phyloP scores from a whole-genome alignment of 2,113 vertebrate species.

The Periophthalmus modestus region DNA sequence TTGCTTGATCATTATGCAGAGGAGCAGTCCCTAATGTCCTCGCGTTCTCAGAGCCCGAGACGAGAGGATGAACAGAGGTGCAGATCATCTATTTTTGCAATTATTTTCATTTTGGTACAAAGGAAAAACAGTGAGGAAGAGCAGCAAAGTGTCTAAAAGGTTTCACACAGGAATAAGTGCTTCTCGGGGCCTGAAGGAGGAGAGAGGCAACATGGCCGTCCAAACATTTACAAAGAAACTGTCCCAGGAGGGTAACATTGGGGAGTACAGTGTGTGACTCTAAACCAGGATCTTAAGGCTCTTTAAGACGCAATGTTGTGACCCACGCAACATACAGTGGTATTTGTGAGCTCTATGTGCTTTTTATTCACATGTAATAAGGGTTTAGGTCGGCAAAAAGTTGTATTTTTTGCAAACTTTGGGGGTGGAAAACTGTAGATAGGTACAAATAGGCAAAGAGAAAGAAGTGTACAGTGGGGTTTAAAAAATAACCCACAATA shows the following conservation, averaged over 20 bases:
- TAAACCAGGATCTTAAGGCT: not conserved
- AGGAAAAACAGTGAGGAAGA: conserved; percentile 15
- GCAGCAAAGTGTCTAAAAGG: conserved; percentile 5
- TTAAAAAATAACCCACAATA: no score
- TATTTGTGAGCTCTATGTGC: not conserved
- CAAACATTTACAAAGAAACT: conserved; percentile 62
- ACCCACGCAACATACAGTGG: not conserved
- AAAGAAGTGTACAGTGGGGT: no score
- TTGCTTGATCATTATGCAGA: conserved; percentile 58
- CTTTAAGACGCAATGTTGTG: not conserved
- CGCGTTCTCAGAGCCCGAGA: conserved; percentile 23
- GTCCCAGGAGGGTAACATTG: conserved; percentile 56
- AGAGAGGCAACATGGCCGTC: conserved; percentile 46
- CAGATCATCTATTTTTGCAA: conserved; percentile 59
- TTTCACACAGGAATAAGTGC: conserved; percentile 10
- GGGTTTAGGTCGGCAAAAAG: not conserved
- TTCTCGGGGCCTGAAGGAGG: conserved; percentile 11
- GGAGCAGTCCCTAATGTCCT: conserved; percentile 31
- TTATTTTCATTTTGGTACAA: conserved; percentile 36
- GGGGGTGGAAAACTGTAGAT: no score
- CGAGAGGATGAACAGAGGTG: conserved; percentile 63
- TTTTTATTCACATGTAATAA: not conserved
- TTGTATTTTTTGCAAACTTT: not conserved
- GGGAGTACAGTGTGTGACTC: conserved; percentile 46
- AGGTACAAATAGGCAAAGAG: no score